Evolutionary conservation across 2,797 vertebrate genomes (phyloP).

Genomic region (Melanitta fusca): DNA sequence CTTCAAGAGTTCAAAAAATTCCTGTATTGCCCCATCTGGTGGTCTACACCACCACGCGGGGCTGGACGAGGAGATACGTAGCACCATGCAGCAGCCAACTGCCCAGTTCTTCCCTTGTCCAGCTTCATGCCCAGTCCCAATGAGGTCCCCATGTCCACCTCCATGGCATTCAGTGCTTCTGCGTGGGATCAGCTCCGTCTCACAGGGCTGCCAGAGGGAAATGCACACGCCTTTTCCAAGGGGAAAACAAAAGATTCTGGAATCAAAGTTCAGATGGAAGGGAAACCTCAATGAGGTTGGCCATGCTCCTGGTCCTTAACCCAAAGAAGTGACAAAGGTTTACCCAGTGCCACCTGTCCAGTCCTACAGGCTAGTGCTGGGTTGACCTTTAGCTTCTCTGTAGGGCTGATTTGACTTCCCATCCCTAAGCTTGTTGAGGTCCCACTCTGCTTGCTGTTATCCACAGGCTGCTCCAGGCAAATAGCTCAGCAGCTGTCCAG

Average conservation of each 20-base stretch:
- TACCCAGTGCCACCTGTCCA: background rate
- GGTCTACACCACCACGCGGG: background rate
- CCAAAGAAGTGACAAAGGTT: background rate
- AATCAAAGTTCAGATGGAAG: background rate
- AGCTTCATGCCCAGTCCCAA: fast-evolving
- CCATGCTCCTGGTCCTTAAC: background rate
- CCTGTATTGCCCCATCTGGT: background rate
- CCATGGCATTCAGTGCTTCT: background rate
- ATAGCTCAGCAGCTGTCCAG: background rate
- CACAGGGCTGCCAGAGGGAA: background rate
- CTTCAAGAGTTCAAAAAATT: background rate
- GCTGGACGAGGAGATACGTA: background rate
- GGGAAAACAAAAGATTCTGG: background rate
- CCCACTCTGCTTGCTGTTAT: background rate
- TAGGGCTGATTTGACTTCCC: background rate
- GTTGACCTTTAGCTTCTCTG: background rate
- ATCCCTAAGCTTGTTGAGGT: background rate
- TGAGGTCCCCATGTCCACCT: background rate
- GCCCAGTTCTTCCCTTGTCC: background rate
- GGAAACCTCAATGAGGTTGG: background rate
- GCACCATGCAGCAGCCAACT: background rate
- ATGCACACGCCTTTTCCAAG: background rate
- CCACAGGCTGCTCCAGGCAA: background rate
- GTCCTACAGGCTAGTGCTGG: background rate
- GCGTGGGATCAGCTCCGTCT: background rate